phyloP scores from a whole-genome alignment of 2,888 invertebrate species.

The Mystacides longicornis region DNA sequence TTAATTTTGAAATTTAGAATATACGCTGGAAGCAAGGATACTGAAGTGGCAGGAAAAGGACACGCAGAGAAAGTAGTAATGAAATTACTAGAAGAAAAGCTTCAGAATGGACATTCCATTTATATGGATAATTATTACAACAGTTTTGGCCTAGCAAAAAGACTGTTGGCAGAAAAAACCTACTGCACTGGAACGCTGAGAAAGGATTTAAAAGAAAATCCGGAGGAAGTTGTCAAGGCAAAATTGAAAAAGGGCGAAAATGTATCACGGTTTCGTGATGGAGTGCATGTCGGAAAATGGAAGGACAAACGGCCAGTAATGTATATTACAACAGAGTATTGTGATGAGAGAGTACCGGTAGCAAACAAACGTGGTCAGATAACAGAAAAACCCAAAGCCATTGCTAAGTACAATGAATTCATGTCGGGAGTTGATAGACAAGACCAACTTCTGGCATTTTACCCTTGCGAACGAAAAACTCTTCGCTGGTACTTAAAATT shows the following conservation, averaged over 20 bases:
- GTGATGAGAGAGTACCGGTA: slow-evolving; percentile 10
- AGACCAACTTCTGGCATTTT: slow-evolving; percentile 6
- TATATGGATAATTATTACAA: slow-evolving; percentile 33
- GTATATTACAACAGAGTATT: slow-evolving; percentile 29
- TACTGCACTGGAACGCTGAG: too few species aligned
- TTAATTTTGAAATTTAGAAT: slow-evolving; percentile 28
- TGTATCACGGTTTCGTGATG: too few species aligned
- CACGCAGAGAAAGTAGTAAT: slow-evolving; percentile 29
- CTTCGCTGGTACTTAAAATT: slow-evolving; percentile 7
- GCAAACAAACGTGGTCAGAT: neutral
- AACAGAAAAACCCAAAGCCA: neutral
- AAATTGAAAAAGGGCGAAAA: too few species aligned
- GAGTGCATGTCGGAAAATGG: too few species aligned
- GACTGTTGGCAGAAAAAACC: slow-evolving; percentile 30
- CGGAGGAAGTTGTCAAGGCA: too few species aligned
- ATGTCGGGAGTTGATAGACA: neutral
- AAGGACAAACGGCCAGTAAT: too few species aligned
- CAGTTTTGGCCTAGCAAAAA: slow-evolving; percentile 28
- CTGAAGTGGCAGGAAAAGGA: slow-evolving; percentile 26
- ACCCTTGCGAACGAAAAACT: slow-evolving; percentile 8
- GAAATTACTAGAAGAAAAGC: slow-evolving; percentile 29
- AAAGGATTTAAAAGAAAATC: too few species aligned
- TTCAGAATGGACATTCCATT: slow-evolving; percentile 29
- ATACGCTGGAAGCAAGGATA: slow-evolving; percentile 25
- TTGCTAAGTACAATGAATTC: slow-evolving; percentile 3